Evolutionary conservation across 2,113 vertebrate genomes (phyloP), one percentile per base, ranked within the genome.

Genomic region (Junco hyemalis): DNA sequence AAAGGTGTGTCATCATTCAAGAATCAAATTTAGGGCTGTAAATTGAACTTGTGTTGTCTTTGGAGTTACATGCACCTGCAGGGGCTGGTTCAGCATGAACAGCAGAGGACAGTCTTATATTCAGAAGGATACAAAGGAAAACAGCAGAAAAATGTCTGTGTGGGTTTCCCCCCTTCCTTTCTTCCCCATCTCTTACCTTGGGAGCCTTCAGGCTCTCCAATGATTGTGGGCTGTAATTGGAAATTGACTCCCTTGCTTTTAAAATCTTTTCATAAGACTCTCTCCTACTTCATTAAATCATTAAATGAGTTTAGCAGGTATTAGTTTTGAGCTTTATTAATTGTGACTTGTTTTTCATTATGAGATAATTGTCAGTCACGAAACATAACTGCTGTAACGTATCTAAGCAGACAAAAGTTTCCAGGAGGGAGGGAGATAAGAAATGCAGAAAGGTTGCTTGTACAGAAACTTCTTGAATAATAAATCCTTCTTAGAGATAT

Each of bases 291-390:
- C 97, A 98, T 99, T 99, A 99, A 98, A 97, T 96, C 92, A 94
- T 98, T 98, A 98, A 98, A 97, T 97, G 98, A 98, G 98, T 98
- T 98, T 98, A 99, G 95, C 97, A 98, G 91, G 97, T 98, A 98
- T 97, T 97, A 94, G 97, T 98, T 98, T 98, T 99, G 98, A 99
- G 98, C 97, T 98, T 99, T 98, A 99, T 99, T 99, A 98, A 98
- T 98, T 98, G 98, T 98, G 99, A 99, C 98, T 99, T 98, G 98
- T 98, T 99, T 99, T 99, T 99, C 98, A 98, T 99, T 99, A 99
- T 97, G 97, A 98, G 97, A 98, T 99, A 99, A 99, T 99, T 99
- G 98, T 98, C 98, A 99, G 98, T 98, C 98, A 98, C 92, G 73
- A 98, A 98, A 97, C 97, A 98, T 98, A 98, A 98, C 97, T 97